phyloP scores from a whole-genome alignment of 2,888 invertebrate genomes.

The Lamellibrachia columna region DNA sequence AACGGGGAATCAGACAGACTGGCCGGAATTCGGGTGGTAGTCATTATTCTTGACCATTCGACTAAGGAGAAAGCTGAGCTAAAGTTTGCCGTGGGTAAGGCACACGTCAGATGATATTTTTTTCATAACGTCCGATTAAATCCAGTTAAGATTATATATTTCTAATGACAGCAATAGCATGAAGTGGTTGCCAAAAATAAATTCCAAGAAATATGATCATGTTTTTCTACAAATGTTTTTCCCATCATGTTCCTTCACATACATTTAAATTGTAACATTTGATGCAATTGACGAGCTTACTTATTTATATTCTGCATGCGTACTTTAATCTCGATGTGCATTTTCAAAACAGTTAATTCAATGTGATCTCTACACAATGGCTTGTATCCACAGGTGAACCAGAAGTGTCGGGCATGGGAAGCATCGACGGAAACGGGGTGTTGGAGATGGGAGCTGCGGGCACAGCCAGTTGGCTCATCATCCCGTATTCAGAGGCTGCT shows the following conservation, averaged over 20 bases:
- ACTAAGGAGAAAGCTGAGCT: not conserved
- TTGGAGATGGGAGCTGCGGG: not conserved
- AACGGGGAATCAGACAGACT: not conserved
- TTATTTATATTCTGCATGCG: not conserved
- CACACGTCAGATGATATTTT: not conserved
- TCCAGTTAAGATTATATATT: not conserved
- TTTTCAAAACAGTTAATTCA: not conserved
- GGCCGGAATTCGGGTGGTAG: not conserved
- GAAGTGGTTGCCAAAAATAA: too few species aligned
- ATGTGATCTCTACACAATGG: not conserved
- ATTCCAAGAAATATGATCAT: too few species aligned
- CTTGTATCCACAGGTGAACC: not conserved
- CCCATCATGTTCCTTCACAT: too few species aligned
- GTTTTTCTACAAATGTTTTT: too few species aligned
- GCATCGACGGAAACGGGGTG: not conserved
- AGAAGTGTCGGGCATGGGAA: not conserved
- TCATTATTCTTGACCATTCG: not conserved
- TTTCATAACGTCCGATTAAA: not conserved
- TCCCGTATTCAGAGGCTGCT: constrained; percentile 49
- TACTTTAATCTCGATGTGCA: not conserved
- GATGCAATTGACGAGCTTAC: not conserved
- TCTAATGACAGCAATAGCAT: not conserved
- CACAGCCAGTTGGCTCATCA: constrained; percentile 45
- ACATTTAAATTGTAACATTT: not conserved
- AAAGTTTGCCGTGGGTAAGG: not conserved